Evolutionary conservation across 2,888 invertebrate species (phyloP).

Genomic region (Cosmia pyralina): DNA sequence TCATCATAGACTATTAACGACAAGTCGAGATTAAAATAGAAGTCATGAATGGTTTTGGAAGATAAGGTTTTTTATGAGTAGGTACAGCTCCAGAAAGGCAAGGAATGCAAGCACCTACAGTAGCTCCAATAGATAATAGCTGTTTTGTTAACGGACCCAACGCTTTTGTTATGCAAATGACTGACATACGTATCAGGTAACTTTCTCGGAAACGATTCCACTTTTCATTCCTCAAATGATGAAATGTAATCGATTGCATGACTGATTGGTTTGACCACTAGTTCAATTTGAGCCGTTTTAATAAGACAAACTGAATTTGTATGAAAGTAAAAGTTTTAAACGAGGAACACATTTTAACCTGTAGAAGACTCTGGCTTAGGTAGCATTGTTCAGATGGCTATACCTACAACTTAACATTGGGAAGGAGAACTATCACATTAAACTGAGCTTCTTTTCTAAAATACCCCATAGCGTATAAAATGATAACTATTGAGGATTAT

Average conservation of each 20-base stretch:
- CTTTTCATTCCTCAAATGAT: slow-evolving; percentile 39
- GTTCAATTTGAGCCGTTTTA: slow-evolving; percentile 19
- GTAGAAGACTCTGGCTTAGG: neutral
- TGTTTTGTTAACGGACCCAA: slow-evolving; percentile 2
- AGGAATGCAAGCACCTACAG: slow-evolving; percentile 9
- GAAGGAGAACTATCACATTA: neutral
- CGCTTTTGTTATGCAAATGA: slow-evolving; percentile 46
- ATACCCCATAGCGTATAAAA: neutral
- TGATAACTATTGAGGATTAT: neutral
- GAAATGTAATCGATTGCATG: slow-evolving; percentile 48
- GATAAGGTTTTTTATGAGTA: neutral
- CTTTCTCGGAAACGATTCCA: slow-evolving; percentile 45
- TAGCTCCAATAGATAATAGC: slow-evolving; percentile 14
- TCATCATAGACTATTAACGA: neutral
- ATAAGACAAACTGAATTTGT: slow-evolving; percentile 16
- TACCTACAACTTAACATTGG: neutral
- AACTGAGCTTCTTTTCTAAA: neutral
- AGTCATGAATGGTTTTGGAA: neutral
- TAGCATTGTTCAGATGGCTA: neutral
- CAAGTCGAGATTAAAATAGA: neutral
- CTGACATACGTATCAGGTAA: slow-evolving; percentile 37
- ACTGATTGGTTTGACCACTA: slow-evolving; percentile 1
- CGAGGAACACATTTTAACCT: neutral
- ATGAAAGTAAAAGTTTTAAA: slow-evolving; percentile 16
- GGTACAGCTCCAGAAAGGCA: neutral